These are phyloP conservation scores for Dolichoris vasculosae DNA, from an alignment of 1,140 invertebrate species.

Conservation along the genomic window DNA sequence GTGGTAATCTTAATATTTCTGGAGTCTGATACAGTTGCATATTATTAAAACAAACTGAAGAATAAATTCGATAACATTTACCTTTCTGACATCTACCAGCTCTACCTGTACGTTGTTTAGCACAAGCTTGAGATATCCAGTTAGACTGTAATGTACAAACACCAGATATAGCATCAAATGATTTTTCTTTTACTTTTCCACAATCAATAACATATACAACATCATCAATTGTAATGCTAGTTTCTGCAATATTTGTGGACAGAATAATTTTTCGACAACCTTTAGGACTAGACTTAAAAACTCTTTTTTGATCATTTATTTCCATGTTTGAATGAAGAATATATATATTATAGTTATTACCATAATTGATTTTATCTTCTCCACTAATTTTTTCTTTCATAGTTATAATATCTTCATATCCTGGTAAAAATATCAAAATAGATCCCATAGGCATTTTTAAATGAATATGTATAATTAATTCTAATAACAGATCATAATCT, in stretches of 20 bases:
- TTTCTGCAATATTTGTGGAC: constrained; percentile 96
- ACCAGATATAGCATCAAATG: constrained; percentile 81
- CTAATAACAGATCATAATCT: constrained; percentile 81
- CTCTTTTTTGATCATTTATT: constrained; percentile 84
- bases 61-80: constrained; percentile 86
- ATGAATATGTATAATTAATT: constrained; percentile 80
- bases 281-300: constrained; percentile 80
- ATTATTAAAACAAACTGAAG: constrained; percentile 79
- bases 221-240: constrained; percentile 93
- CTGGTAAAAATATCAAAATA: constrained; percentile 93
- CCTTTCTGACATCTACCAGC: constrained; percentile 91
- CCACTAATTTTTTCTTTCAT: constrained; percentile 82
- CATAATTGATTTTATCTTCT: constrained; percentile 76
- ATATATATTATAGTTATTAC: constrained; percentile 78
- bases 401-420: constrained; percentile 93
- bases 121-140: constrained; percentile 87
- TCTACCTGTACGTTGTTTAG: constrained; percentile 86
- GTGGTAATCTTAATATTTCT: constrained; percentile 83
- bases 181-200: constrained; percentile 92
- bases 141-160: constrained; percentile 81
- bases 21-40: constrained; percentile 81
- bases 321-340: constrained; percentile 90
- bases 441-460: constrained; percentile 79
- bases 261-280: constrained; percentile 89
- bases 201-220: constrained; percentile 93